Evolutionary conservation across 2,888 invertebrate genomes (phyloP), one percentile per base, ranked within the genome.

Genomic region (Netelia fuscicornis): DNA sequence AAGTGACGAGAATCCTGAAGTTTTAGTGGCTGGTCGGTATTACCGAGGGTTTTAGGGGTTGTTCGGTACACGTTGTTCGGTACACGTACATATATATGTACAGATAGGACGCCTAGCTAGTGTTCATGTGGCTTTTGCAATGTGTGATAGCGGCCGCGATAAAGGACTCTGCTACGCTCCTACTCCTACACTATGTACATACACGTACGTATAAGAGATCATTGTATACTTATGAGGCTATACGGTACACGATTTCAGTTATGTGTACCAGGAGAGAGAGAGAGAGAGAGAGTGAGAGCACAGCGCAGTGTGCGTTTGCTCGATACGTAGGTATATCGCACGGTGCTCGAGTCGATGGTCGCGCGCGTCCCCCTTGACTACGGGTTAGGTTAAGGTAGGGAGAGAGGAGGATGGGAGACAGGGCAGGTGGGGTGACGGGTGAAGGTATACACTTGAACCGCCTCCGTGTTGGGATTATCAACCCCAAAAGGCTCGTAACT

Each of bases 401-500:
- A 37, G 37, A 37, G 37, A 37, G 37, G 37, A 37, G 37, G 8
- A 8, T 37, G 37, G 6, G 8, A 37, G 11, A 20, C 13, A 71
- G 48, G 65, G 56, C 52, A 17, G 62, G 62, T 2, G 67, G 20
- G 9, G 76, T 23, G 56, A 2, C 54, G 25, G 52, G 25, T 30
- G 60, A 30, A 42, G 10, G 68, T 70, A 84, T 70, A 78, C 23
- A 76, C 81, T 76, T 78, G 83, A 68, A 67, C 75, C 58, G 52
- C 48, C 54, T 37, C 71, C 65, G 72, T 86, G 89, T 88, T 84
- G 87, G 88, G 89, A 91, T 90, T 91, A 92, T 91, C 90, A 90
- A 91, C 87, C 89, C 91, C 91, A 87, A 87, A 91, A 91, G 92
- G 88, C 90, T 89, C 91, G 89, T 92, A 91, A 91, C 89, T 92